A percentile compares a stretch with the other conserved stretches of the same genome.
Conservation (phyloP, 2,888 invertebrate species). For the Pristionchus fissidentatus region DNA sequence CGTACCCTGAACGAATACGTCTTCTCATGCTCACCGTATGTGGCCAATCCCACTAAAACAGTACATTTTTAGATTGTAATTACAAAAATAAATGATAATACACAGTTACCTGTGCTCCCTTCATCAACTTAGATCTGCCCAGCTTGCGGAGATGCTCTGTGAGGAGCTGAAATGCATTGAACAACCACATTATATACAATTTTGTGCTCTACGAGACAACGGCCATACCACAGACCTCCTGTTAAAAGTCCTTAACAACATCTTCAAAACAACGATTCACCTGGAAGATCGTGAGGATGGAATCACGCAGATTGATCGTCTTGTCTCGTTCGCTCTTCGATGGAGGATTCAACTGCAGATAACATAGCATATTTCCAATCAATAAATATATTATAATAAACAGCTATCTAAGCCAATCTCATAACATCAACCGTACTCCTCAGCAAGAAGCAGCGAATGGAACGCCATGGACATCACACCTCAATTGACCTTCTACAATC, state of each 20-base stretch:
- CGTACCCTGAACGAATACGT: background rate
- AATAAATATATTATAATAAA: no score
- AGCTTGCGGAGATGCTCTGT: background rate
- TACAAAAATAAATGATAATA: background rate
- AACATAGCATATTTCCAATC: background rate
- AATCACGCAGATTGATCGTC: background rate
- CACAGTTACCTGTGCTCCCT: slow-evolving; percentile 3
- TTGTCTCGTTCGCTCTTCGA: background rate
- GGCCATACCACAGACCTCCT: background rate
- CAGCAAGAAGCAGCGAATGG: no score
- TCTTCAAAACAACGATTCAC: background rate
- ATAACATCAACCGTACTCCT: no score
- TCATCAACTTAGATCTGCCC: slow-evolving; percentile 5
- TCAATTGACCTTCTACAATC: no score
- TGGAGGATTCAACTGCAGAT: slow-evolving; percentile 12
- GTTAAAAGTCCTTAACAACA: background rate
- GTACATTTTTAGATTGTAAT: no score
- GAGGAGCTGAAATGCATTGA: background rate
- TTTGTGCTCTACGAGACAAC: no score
- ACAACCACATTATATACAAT: no score
- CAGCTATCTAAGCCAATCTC: no score
- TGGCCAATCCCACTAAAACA: no score
- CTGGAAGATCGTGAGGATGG: background rate
- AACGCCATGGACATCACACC: no score
- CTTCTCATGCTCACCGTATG: background rate